These are phyloP conservation scores for Brachionus manjavacas DNA, from an alignment of 1,140 invertebrate genomes.

Conservation along the genomic window DNA sequence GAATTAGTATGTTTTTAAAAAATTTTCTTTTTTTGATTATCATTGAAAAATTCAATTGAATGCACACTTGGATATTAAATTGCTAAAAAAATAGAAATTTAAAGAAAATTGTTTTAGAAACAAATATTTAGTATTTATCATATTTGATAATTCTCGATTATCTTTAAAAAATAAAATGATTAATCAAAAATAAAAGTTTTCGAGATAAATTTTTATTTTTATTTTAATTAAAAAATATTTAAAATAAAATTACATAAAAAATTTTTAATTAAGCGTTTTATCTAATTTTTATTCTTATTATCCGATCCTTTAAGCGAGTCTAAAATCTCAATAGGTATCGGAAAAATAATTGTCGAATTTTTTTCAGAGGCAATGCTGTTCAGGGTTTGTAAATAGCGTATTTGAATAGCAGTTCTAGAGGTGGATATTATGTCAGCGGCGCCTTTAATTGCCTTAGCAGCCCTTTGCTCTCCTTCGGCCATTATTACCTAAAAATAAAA, in stretches of 20 bases:
- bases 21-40: too few species aligned
- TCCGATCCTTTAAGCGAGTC: background rate
- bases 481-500: constrained; percentile 43
- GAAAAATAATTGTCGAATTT: constrained; percentile 45
- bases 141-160: too few species aligned
- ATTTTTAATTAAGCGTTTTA: too few species aligned
- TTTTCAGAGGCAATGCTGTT: constrained; percentile 93
- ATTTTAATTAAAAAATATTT: background rate
- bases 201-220: too few species aligned
- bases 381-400: constrained; percentile 73
- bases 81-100: too few species aligned
- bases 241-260: background rate
- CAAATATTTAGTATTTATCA: too few species aligned
- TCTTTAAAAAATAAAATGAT: too few species aligned
- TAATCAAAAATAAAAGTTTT: too few species aligned
- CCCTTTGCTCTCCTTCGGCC: constrained; percentile 44
- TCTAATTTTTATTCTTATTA: background rate
- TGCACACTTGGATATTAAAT: too few species aligned
- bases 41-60: too few species aligned
- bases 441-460: constrained; percentile 36
- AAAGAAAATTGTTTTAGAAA: too few species aligned
- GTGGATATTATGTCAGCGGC: constrained; percentile 39
- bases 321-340: constrained; percentile 37
- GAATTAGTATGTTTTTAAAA: too few species aligned
- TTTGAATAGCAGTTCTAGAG: constrained; percentile 74